Percentiles rank a stretch among this genome's conserved stretches.
Evolutionary conservation across 1,140 invertebrate species (phyloP).

Genomic region (Medauroidea extradentata): DNA sequence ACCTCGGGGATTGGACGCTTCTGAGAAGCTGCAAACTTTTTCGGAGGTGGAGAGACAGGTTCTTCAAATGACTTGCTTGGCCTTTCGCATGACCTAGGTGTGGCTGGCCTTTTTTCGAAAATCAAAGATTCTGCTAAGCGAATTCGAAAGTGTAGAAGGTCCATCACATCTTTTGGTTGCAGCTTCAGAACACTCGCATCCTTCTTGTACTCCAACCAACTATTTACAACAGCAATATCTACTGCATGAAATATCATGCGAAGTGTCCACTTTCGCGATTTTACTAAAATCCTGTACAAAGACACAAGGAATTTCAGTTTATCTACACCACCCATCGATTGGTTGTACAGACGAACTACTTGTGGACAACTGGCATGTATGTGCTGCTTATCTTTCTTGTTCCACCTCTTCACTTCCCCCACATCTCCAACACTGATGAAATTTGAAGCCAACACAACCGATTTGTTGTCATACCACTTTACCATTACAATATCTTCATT

Average conservation of each 20-base stretch:
- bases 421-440: slow-evolving; percentile 39
- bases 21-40: neutral
- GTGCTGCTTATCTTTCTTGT: slow-evolving; percentile 29
- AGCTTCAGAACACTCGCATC: slow-evolving; percentile 12
- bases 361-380: slow-evolving; percentile 35
- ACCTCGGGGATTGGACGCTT: neutral
- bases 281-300: slow-evolving; percentile 27
- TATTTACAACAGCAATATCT: slow-evolving; percentile 27
- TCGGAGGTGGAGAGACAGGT: neutral
- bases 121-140: slow-evolving; percentile 15
- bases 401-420: slow-evolving; percentile 37
- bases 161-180: slow-evolving; percentile 8
- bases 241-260: slow-evolving; percentile 31
- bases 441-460: slow-evolving; percentile 41
- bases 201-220: slow-evolving; percentile 31
- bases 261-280: slow-evolving; percentile 35
- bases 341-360: slow-evolving; percentile 35
- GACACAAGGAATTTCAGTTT: slow-evolving; percentile 30
- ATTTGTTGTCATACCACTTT: slow-evolving; percentile 42
- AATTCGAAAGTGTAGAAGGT: slow-evolving; percentile 14
- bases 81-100: neutral
- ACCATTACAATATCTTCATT: slow-evolving; percentile 34
- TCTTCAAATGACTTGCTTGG: neutral
- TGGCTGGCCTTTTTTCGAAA: slow-evolving; percentile 1
- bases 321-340: slow-evolving; percentile 41